A percentile compares a stretch with the other conserved stretches of the same genome.
Conservation (phyloP, 2,113 vertebrate genomes). For the Ophiodon elongatus region DNA sequence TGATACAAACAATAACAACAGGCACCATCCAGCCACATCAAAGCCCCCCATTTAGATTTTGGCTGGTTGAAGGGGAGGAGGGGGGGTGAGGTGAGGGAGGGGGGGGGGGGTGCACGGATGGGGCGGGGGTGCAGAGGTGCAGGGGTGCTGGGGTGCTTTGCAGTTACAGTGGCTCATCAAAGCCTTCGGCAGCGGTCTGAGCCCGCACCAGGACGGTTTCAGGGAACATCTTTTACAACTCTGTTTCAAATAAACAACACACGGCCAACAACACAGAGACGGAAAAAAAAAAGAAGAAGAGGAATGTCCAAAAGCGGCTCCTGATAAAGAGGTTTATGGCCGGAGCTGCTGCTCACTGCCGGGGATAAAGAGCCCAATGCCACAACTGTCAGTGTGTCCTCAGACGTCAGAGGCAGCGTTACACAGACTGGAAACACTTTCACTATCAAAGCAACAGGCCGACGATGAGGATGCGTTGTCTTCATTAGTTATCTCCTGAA, state of each 20-base stretch:
- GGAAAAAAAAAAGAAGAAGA: not conserved
- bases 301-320: constrained; percentile 50
- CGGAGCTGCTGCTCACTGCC: constrained; percentile 14
- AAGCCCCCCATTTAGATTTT: constrained; percentile 80
- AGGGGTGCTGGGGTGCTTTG: not conserved
- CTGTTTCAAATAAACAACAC: constrained; percentile 65
- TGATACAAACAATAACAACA: constrained; percentile 87
- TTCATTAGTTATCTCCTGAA: not conserved
- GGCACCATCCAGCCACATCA: constrained; percentile 87
- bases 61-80: not conserved
- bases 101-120: not conserved
- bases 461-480: not conserved
- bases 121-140: not conserved
- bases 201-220: constrained; percentile 35
- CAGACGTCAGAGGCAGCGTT: constrained; percentile 42
- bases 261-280: constrained; percentile 14
- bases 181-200: constrained; percentile 59
- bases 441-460: constrained; percentile 5
- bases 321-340: constrained; percentile 74
- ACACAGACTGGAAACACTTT: constrained; percentile 48
- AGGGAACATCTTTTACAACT: constrained; percentile 68
- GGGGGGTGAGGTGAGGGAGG: not conserved
- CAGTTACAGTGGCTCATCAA: constrained; percentile 65
- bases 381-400: constrained; percentile 47
- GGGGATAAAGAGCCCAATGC: constrained; percentile 48